Conservation (phyloP, 2,113 vertebrate genomes). For the Lucifuga dentata region DNA sequence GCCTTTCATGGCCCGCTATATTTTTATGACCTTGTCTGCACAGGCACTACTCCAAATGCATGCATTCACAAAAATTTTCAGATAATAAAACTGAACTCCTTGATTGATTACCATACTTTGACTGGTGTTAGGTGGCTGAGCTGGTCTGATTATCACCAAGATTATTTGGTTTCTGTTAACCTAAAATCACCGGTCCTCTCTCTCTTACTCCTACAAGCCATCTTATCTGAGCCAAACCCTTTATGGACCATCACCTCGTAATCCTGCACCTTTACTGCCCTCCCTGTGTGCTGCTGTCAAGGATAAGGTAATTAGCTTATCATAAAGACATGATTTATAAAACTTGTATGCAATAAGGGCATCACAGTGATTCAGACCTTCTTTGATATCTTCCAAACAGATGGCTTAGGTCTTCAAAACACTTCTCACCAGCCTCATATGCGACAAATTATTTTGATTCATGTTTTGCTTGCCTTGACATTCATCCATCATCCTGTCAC, state of each 20-base stretch:
- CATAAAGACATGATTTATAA: slow-evolving; percentile 83
- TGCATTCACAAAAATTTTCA: neutral
- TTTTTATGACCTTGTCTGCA: slow-evolving; percentile 67
- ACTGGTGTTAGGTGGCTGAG: neutral
- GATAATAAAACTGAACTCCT: neutral
- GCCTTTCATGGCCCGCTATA: slow-evolving; percentile 72
- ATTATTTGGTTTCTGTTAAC: slow-evolving; percentile 39
- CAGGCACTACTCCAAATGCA: slow-evolving; percentile 33
- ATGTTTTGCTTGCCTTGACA: too few relatives aligned
- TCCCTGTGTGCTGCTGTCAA: slow-evolving; percentile 84
- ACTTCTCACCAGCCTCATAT: neutral
- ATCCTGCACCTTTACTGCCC: slow-evolving; percentile 82
- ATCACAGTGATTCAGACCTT: slow-evolving; percentile 47
- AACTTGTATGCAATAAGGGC: slow-evolving; percentile 73
- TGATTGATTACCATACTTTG: neutral
- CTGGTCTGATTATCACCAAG: neutral
- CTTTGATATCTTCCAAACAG: slow-evolving; percentile 54
- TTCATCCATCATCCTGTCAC: neutral
- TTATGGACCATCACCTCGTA: slow-evolving; percentile 83
- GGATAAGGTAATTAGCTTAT: slow-evolving; percentile 88
- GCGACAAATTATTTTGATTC: too few relatives aligned
- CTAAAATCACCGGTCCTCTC: slow-evolving; percentile 39
- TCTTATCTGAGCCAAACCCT: slow-evolving; percentile 79
- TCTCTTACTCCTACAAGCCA: slow-evolving; percentile 50
- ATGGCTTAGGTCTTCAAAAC: neutral